Base-by-base conservation (phyloP, 53 echinoderm and acorn worm species). In the Paracentrotus lividus region DNA sequence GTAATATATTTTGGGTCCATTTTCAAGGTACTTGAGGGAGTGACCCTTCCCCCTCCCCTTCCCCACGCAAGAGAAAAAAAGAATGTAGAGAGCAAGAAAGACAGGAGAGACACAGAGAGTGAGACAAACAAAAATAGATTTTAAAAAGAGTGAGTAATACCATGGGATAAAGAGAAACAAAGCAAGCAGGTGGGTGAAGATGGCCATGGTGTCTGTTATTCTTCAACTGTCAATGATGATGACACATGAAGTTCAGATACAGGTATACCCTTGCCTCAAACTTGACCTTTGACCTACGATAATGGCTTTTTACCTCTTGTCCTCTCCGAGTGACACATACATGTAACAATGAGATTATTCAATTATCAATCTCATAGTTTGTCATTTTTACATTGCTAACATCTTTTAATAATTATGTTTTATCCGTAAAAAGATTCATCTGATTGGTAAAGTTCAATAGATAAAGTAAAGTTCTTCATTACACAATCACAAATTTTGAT, bases 221-320 rank as follows among this genome's bases (percentile, higher is more conserved):
- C 4, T 72, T 72, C 21, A 72, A 36, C 72, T 72, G 72, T 40
- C 72, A 72, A 72, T 72, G 36, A 16, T 72, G 72, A 72, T 72
- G 72, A 72, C 72, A 72, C 72, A 36, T 21, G 13, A 72, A 36
- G 2, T 38, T 72, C 6, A 72, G 18, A 21, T 38, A 36, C 27
- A 64, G 64, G 31, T n/a, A n/a, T n/a, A n/a, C 18, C 31, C 64
- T 10, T 64, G 40, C 72, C 18, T 36, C 16, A 20, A 57, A 57
- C 57, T 57, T 57, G 57, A 57, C 6, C 57, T 57, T 40, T 72
- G 40, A 72, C 72, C 72, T 72, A 2, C 20, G 21, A 20, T 72
- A 21, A 40, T 72, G 72, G 72, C 32, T 72, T 40, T 72, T 72
- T 36, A 72, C 36, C 72, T 72, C 36, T 38, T 72, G 72, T 72